phyloP scores from a whole-genome alignment of 2,797 vertebrate genomes.

The Pelochelys cantorii region DNA sequence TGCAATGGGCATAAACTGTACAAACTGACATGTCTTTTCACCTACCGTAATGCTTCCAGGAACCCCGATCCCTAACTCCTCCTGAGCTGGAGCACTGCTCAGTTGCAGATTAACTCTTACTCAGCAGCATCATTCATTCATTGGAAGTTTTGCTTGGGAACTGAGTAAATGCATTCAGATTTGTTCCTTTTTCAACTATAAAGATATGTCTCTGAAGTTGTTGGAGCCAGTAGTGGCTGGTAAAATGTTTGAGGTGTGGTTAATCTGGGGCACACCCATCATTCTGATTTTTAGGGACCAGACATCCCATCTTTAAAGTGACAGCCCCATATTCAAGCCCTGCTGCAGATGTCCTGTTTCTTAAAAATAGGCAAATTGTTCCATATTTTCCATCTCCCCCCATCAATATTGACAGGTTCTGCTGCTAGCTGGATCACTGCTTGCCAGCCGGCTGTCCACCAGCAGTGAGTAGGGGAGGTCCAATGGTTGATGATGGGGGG shows the following conservation, averaged over 20 bases:
- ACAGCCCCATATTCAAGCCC: no score
- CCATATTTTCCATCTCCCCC: no score
- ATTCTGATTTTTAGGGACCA: not conserved
- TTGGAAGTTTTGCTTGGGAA: accelerated
- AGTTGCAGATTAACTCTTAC: not conserved
- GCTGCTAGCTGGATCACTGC: no score
- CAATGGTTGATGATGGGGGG: no score
- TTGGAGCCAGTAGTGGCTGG: not conserved
- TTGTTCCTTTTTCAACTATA: not conserved
- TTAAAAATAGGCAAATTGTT: no score
- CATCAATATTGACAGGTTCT: no score
- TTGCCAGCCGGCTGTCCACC: no score
- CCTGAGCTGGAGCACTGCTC: not conserved
- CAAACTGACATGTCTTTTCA: not conserved
- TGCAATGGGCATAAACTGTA: not conserved
- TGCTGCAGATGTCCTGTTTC: no score
- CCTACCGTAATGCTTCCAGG: not conserved
- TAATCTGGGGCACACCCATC: not conserved
- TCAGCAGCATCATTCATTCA: not conserved
- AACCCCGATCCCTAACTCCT: not conserved
- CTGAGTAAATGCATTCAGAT: not conserved
- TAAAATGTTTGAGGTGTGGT: not conserved
- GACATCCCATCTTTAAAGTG: no score
- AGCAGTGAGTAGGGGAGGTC: no score
- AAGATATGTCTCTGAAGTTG: not conserved